phyloP scores from a whole-genome alignment of 2,888 invertebrate species.

The Leptura quadrifasciata region DNA sequence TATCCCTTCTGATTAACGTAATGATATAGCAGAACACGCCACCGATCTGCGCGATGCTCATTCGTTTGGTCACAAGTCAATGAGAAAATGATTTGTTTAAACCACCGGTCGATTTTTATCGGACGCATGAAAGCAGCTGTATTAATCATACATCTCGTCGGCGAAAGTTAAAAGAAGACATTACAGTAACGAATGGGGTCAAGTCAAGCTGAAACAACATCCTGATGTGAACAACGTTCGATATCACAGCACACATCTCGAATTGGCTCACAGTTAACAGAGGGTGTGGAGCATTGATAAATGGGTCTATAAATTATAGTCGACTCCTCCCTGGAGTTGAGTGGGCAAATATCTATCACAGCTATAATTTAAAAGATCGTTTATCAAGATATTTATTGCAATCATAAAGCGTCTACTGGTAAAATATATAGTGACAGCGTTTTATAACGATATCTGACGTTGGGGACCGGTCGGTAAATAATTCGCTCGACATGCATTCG shows the following conservation, averaged over 20 bases:
- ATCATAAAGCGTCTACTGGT: slow-evolving; percentile 70
- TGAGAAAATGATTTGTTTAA: slow-evolving; percentile 53
- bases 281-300: slow-evolving; percentile 75
- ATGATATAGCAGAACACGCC: slow-evolving; percentile 48
- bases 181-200: slow-evolving; percentile 74
- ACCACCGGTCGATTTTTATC: slow-evolving; percentile 49
- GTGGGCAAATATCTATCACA: slow-evolving; percentile 75
- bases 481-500: slow-evolving; percentile 55
- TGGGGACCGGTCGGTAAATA: slow-evolving; percentile 59
- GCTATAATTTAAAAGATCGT: slow-evolving; percentile 75
- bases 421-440: slow-evolving; percentile 60
- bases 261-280: slow-evolving; percentile 76
- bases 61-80: slow-evolving; percentile 40
- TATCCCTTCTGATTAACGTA: slow-evolving; percentile 64
- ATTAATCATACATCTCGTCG: slow-evolving; percentile 69
- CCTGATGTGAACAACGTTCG: slow-evolving; percentile 68
- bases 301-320: slow-evolving; percentile 74
- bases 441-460: slow-evolving; percentile 63
- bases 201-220: slow-evolving; percentile 74
- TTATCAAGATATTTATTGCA: slow-evolving; percentile 75
- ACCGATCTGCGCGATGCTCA: slow-evolving; percentile 26
- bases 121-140: slow-evolving; percentile 56
- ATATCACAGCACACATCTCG: slow-evolving; percentile 76
- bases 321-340: slow-evolving; percentile 74
- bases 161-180: slow-evolving; percentile 74